Evolutionary conservation across 2,888 invertebrate species (phyloP).

Genomic region (Cheilosia soror): DNA sequence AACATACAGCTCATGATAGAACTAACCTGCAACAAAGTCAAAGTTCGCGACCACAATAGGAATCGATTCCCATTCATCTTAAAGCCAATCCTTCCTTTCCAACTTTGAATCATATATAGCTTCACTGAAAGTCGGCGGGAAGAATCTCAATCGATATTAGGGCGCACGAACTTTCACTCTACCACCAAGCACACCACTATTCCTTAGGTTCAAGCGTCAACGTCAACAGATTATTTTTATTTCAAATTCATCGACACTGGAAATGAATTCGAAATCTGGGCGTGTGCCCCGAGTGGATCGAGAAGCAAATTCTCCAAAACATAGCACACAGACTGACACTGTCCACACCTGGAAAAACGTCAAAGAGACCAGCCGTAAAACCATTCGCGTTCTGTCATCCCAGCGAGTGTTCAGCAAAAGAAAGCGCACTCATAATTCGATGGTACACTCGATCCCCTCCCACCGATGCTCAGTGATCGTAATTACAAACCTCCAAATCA

Average conservation of each 20-base stretch:
- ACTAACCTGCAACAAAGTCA: too few species aligned
- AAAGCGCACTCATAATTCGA: constrained; percentile 63
- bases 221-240: constrained; percentile 19
- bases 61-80: constrained; percentile 32
- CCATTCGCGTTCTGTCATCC: constrained; percentile 52
- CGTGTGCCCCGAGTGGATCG: constrained; percentile 14
- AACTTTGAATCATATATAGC: not conserved
- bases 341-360: constrained; percentile 73
- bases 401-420: constrained; percentile 48
- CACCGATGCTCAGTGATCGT: constrained; percentile 42
- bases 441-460: not conserved
- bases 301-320: constrained; percentile 11
- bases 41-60: constrained; percentile 12
- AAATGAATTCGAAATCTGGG: constrained; percentile 56
- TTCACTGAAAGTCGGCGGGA: not conserved
- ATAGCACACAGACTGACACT: constrained; percentile 2
- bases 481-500: constrained; percentile 73
- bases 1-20: too few species aligned
- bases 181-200: constrained; percentile 2
- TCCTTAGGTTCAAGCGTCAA: constrained; percentile 26
- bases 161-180: constrained; percentile 30
- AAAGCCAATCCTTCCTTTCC: constrained; percentile 42
- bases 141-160: constrained; percentile 6
- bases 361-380: constrained; percentile 34
- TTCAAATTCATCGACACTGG: constrained; percentile 49